Evolutionary conservation across 37 sponge, comb jelly and placozoan genomes (phyloP).

Genomic region (Chondrosia reniformis): DNA sequence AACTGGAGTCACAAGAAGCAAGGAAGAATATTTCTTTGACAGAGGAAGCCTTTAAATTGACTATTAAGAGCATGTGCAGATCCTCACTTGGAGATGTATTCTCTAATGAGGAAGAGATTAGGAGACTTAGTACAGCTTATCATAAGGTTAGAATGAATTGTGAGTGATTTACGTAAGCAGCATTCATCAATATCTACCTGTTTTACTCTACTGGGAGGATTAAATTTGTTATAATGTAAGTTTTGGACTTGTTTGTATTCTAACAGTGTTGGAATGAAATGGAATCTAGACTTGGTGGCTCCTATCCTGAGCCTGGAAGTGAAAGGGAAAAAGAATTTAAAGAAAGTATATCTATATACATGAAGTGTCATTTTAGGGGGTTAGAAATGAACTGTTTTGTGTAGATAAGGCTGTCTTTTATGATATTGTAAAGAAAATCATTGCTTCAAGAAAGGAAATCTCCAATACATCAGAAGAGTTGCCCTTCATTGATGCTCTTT

Average conservation of each 20-base stretch:
- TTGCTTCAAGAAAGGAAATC: neutral
- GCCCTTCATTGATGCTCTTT: conserved; percentile 61
- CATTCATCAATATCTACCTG: too few relatives aligned
- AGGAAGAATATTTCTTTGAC: conserved; percentile 24
- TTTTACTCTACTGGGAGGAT: too few relatives aligned
- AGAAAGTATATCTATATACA: conserved; percentile 17
- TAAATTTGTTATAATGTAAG: too few relatives aligned
- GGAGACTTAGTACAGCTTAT: conserved; percentile 47
- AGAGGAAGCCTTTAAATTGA: conserved; percentile 49
- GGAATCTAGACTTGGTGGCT: conserved; percentile 43
- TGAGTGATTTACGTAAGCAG: too few relatives aligned
- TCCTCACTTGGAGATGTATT: conserved; percentile 57
- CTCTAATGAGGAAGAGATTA: conserved; percentile 40
- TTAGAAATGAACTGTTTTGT: neutral
- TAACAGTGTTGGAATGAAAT: conserved; percentile 53
- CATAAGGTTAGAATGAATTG: conserved; percentile 30
- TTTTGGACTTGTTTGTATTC: neutral
- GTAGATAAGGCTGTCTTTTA: neutral
- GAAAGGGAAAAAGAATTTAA: conserved; percentile 64
- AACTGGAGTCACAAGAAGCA: neutral
- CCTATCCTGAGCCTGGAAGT: conserved; percentile 42
- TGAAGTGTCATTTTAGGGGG: too few relatives aligned
- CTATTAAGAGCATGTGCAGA: conserved; percentile 63
- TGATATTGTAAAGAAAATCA: neutral
- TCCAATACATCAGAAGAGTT: conserved; percentile 14